Conservation (phyloP, 2,113 vertebrate genomes). For the Brienomyrus brachyistius region DNA sequence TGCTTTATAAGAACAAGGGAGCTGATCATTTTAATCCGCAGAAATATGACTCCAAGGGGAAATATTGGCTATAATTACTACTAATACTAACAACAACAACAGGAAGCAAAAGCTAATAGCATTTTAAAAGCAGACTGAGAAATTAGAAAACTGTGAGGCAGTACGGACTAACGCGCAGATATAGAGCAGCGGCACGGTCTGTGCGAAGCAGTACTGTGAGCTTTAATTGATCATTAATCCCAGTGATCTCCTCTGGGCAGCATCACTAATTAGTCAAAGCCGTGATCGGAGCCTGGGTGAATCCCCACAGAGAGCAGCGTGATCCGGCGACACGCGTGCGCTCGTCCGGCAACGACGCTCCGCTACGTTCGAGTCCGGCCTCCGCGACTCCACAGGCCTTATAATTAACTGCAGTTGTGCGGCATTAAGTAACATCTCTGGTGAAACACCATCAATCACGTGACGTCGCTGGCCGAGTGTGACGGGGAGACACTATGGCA, state of each 20-base stretch:
- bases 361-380: not conserved
- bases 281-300: not conserved
- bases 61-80: not conserved
- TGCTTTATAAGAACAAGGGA: not conserved
- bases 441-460: constrained; percentile 16
- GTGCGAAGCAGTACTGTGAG: not conserved
- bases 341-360: not conserved
- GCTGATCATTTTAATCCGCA: not conserved
- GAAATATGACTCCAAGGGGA: not conserved
- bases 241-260: not conserved
- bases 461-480: not conserved
- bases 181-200: not conserved
- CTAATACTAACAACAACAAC: not conserved
- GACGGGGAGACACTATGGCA: constrained; percentile 2
- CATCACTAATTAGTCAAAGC: not conserved
- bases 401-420: constrained; percentile 7
- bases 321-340: no score
- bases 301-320: not conserved
- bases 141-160: no score
- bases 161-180: not conserved
- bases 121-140: not conserved
- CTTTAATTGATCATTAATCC: constrained; percentile 3
- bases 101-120: not conserved
- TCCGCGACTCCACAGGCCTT: not conserved
- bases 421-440: constrained; percentile 7